phyloP scores from a whole-genome alignment of 2,797 vertebrate species.

The Lerista edwardsae region DNA sequence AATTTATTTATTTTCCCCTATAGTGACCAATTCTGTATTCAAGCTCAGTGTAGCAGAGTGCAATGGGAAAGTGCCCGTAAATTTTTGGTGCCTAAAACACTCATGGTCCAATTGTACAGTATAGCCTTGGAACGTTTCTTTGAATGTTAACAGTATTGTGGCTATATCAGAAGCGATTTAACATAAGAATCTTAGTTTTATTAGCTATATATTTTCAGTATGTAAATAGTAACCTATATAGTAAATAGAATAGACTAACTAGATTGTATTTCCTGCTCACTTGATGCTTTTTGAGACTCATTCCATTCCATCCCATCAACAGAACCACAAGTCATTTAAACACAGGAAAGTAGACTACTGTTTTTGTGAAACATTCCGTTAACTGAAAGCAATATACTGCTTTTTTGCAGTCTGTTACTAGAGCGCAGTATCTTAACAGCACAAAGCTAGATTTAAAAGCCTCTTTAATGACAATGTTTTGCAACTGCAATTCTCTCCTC shows the following conservation, averaged over 20 bases:
- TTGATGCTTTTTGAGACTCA: slow-evolving; percentile 74
- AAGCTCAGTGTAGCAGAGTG: slow-evolving; percentile 19
- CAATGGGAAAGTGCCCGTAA: slow-evolving; percentile 69
- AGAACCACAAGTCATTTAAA: slow-evolving; percentile 71
- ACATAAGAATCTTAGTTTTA: slow-evolving; percentile 50
- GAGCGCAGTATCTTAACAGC: slow-evolving; percentile 73
- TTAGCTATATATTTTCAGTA: slow-evolving; percentile 61
- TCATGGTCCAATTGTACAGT: slow-evolving; percentile 67
- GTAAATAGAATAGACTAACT: slow-evolving; percentile 65
- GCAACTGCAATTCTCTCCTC: slow-evolving; percentile 60
- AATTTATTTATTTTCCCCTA: slow-evolving; percentile 26
- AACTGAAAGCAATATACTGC: slow-evolving; percentile 70
- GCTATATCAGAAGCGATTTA: slow-evolving; percentile 65
- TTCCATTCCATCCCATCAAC: slow-evolving; percentile 76
- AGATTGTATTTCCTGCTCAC: slow-evolving; percentile 74
- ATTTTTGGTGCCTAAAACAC: slow-evolving; percentile 76
- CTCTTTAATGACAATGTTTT: slow-evolving; percentile 60
- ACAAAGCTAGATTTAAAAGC: slow-evolving; percentile 67
- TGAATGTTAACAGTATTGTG: slow-evolving; percentile 68
- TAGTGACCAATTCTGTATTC: slow-evolving; percentile 54
- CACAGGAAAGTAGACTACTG: slow-evolving; percentile 71
- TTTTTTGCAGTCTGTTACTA: slow-evolving; percentile 71
- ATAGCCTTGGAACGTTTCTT: slow-evolving; percentile 58
- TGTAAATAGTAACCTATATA: slow-evolving; percentile 69
- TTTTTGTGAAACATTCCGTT: slow-evolving; percentile 75